Evolutionary conservation across 1,140 invertebrate species (phyloP), one percentile per base, ranked within the genome.

Genomic region (Formica exsecta): DNA sequence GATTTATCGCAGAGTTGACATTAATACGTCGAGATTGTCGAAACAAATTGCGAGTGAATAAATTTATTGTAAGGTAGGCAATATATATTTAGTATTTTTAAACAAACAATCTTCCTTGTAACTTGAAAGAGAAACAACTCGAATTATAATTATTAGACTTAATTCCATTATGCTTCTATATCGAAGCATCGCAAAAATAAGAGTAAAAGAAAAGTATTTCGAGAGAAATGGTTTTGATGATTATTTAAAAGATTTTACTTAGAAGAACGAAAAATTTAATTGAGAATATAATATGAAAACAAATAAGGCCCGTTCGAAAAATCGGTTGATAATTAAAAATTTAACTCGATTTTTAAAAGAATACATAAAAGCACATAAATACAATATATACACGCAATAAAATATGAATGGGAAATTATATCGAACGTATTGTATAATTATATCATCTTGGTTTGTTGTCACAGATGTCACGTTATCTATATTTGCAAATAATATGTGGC

Each of bases 1-100:
- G 41, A 36, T 65, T 77, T 77, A 48, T 77, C 25, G 54, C 11
- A 75, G 8, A 41, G 19, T 48, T 44, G 25, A n/a, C 61, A 19
- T 64, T 25, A 13, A 25, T 38, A 19, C 57, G 16, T 19, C 25
- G 25, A 29, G 38, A 76, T 44, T 57, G 22, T 32, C 7, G 54
- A 59, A 36, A 11, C 22, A 71, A 57, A 16, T 38, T 19, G 7
- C 54, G 13, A 54, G 44, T 71, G 44, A 71, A 3, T 32, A 25
- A 54, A 29, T 74, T 59, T 59, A 59, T 74, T 13, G 32, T 22
- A 6, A 7, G 32, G 36, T 54, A 29, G 29, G 29, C 25, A 36
- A 32, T 44, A 44, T 44, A 44, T 44, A 44, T 73, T 73, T 2
- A 19, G 8, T 57, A 57, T 59, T 59, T 54, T 59, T 11, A 38